phyloP scores from a whole-genome alignment of 1,140 invertebrate species.

The Luehdorfia chinensis region DNA sequence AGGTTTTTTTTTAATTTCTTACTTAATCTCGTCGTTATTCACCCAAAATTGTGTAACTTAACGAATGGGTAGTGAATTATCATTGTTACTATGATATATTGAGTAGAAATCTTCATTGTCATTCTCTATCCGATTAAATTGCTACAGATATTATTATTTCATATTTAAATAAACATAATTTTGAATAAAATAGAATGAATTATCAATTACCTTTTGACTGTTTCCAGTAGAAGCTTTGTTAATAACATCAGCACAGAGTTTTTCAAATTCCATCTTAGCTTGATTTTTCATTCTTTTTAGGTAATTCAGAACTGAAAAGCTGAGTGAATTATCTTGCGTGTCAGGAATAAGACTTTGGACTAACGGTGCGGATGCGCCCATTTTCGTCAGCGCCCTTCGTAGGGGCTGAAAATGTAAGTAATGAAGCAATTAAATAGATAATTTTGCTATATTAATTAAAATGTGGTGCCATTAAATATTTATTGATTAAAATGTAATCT shows the following conservation, averaged over 20 bases:
- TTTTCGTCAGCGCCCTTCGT: slow-evolving; percentile 92
- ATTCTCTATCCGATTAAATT: too few species aligned
- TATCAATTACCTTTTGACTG: slow-evolving; percentile 63
- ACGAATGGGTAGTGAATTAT: too few species aligned
- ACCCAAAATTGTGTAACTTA: too few species aligned
- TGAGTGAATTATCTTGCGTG: slow-evolving; percentile 94
- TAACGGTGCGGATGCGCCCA: slow-evolving; percentile 90
- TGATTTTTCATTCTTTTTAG: slow-evolving; percentile 97
- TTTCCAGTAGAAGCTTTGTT: slow-evolving; percentile 69
- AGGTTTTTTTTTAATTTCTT: too few species aligned
- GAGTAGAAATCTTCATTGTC: too few species aligned
- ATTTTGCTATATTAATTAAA: slow-evolving; percentile 6
- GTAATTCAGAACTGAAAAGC: slow-evolving; percentile 95
- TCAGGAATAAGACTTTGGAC: slow-evolving; percentile 92
- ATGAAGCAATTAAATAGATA: background rate
- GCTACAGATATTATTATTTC: too few species aligned
- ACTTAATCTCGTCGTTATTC: too few species aligned
- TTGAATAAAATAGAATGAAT: too few species aligned
- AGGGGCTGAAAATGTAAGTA: slow-evolving; percentile 82
- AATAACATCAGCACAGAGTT: slow-evolving; percentile 83
- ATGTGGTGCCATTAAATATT: slow-evolving; percentile 27
- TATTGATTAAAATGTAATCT: too few species aligned
- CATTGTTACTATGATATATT: too few species aligned
- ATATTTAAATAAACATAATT: too few species aligned
- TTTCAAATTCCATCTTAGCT: slow-evolving; percentile 96